Percentiles rank a stretch among this genome's conserved stretches.
phyloP scores from a whole-genome alignment of 2,888 invertebrate species.

The Drosophila stalkeri region DNA sequence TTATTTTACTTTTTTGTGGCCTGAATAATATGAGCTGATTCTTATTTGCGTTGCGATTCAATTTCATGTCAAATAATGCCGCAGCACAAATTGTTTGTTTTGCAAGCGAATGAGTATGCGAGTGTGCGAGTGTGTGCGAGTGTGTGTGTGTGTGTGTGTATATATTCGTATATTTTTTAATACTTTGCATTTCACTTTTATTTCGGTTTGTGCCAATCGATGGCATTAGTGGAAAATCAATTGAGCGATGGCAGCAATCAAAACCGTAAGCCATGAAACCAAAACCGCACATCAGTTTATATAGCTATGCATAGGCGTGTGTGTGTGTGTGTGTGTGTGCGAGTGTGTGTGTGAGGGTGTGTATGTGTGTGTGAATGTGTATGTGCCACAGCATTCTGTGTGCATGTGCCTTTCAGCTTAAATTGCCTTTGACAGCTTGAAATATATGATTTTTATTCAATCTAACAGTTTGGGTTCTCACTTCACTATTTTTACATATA shows the following conservation, averaged over 20 bases:
- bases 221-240: conserved; percentile 79
- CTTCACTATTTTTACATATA: conserved; percentile 30
- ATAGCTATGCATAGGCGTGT: conserved; percentile 15
- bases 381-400: neutral
- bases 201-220: conserved; percentile 67
- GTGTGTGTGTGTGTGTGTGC: conserved; percentile 9
- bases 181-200: conserved; percentile 74
- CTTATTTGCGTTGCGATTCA: conserved; percentile 46
- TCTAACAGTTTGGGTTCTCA: conserved; percentile 51
- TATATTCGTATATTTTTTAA: conserved; percentile 42
- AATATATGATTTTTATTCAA: conserved; percentile 71
- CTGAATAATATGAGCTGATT: conserved; percentile 35
- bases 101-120: conserved; percentile 2
- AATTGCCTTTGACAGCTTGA: conserved; percentile 73
- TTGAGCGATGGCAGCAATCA: conserved; percentile 80
- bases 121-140: conserved; percentile 11
- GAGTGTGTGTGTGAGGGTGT: conserved; percentile 23
- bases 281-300: conserved; percentile 72
- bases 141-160: conserved; percentile 12
- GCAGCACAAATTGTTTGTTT: conserved; percentile 68
- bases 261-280: conserved; percentile 78
- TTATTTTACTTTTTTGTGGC: conserved; percentile 15
- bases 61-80: conserved; percentile 60
- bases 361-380: conserved; percentile 19
- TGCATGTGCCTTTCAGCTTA: conserved; percentile 52